phyloP scores from a whole-genome alignment of 2,888 invertebrate species.

The Cantharis lateralis region DNA sequence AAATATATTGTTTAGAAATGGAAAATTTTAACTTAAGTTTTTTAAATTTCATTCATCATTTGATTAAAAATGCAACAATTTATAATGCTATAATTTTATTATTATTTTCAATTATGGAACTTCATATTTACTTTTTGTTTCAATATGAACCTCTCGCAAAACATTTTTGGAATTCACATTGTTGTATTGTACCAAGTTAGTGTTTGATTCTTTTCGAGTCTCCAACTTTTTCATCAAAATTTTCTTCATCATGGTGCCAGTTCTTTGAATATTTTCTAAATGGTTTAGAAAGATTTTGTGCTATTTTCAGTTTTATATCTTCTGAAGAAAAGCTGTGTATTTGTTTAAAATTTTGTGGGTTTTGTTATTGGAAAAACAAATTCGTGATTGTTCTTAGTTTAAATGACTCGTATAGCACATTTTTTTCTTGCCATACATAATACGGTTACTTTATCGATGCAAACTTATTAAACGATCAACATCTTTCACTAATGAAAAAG shows the following conservation, averaged over 20 bases:
- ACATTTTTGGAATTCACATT: no score
- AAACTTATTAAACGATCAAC: not conserved
- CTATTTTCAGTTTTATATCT: no score
- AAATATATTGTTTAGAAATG: not conserved
- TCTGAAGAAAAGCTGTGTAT: not conserved
- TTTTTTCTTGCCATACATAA: not conserved
- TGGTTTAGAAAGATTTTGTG: no score
- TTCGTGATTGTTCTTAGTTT: not conserved
- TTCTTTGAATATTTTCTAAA: not conserved
- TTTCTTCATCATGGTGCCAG: not conserved
- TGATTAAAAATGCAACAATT: not conserved
- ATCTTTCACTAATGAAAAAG: no score
- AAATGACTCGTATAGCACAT: not conserved
- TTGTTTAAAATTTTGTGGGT: not conserved
- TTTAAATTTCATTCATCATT: not conserved
- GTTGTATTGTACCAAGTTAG: no score
- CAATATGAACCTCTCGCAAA: no score
- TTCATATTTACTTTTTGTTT: no score
- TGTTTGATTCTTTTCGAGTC: no score
- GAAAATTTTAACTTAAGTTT: not conserved
- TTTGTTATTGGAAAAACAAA: not conserved
- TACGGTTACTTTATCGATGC: not conserved
- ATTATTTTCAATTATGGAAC: not conserved
- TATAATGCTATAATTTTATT: not conserved
- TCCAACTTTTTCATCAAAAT: no score